These are phyloP conservation scores for Caenorhabditis inopinata DNA, from an alignment of 1,140 invertebrate genomes.

Conservation along the genomic window DNA sequence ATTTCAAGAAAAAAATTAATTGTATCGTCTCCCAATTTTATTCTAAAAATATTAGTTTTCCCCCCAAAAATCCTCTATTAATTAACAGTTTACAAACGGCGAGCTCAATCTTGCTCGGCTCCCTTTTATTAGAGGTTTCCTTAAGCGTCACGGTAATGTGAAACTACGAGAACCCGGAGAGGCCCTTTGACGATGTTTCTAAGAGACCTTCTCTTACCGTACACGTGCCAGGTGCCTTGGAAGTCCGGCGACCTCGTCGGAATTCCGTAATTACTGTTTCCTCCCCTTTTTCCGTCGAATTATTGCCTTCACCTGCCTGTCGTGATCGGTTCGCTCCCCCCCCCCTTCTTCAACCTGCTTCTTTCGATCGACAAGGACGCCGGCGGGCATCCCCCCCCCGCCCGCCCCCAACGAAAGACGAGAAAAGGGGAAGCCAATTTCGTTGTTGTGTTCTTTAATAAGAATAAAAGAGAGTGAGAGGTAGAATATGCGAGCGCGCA, in stretches of 20 bases:
- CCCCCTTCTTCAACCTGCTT: background rate
- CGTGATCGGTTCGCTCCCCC: no score
- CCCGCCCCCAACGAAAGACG: background rate
- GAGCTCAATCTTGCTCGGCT: no score
- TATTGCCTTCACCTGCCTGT: background rate
- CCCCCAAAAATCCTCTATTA: no score
- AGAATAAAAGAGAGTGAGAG: background rate
- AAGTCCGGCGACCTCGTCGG: conserved; percentile 8
- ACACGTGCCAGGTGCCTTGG: conserved; percentile 19
- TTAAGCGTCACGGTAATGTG: no score
- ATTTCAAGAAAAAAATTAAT: no score
- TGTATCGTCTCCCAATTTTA: no score
- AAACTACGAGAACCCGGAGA: no score
- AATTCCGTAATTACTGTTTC: conserved; percentile 26
- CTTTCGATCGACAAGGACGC: background rate
- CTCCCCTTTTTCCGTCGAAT: background rate
- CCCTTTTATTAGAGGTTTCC: no score
- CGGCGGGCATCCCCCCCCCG: no score
- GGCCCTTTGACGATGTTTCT: no score
- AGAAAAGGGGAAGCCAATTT: conserved; percentile 6
- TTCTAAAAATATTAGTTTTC: no score
- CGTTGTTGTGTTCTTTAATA: conserved; percentile 4
- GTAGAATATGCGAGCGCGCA: conserved; percentile 2
- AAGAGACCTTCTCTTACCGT: background rate
- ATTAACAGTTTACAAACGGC: no score